Conservation (phyloP, 2,797 vertebrate genomes). For the Halcyon smyrnensis region DNA sequence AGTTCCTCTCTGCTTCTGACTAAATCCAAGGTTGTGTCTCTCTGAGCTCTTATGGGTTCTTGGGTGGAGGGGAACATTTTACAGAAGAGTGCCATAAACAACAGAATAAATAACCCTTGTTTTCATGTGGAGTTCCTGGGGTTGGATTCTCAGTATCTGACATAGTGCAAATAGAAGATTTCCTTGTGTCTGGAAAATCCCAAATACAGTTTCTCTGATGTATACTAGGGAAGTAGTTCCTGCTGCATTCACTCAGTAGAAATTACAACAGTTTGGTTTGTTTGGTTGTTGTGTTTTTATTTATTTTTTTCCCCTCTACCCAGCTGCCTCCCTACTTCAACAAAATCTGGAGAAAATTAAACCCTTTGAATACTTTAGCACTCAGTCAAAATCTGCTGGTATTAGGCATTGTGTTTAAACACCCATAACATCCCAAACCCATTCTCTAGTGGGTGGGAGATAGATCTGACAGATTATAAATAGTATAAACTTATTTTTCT, state of each 20-base stretch:
- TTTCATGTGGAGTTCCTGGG: not conserved
- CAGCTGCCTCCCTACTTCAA: not conserved
- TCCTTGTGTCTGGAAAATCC: not conserved
- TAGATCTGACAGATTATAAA: not conserved
- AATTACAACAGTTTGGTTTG: not conserved
- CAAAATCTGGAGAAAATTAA: not conserved
- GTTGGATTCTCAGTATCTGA: not conserved
- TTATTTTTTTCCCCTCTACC: not conserved
- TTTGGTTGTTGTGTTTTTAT: too few species aligned
- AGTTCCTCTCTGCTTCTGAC: not conserved
- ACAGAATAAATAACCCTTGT: fast-evolving
- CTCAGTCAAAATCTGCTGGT: not conserved
- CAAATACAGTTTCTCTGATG: not conserved
- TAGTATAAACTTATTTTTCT: not conserved
- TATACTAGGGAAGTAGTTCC: not conserved
- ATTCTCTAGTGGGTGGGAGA: not conserved
- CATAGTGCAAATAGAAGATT: not conserved
- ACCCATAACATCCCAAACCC: not conserved
- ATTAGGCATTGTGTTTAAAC: not conserved
- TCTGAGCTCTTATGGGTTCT: not conserved
- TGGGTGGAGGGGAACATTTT: not conserved
- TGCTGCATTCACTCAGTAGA: not conserved
- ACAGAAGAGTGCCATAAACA: not conserved
- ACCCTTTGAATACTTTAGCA: not conserved
- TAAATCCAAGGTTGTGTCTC: not conserved